Conservation (phyloP, 2,888 invertebrate genomes). For the Trachelus tabidus region DNA sequence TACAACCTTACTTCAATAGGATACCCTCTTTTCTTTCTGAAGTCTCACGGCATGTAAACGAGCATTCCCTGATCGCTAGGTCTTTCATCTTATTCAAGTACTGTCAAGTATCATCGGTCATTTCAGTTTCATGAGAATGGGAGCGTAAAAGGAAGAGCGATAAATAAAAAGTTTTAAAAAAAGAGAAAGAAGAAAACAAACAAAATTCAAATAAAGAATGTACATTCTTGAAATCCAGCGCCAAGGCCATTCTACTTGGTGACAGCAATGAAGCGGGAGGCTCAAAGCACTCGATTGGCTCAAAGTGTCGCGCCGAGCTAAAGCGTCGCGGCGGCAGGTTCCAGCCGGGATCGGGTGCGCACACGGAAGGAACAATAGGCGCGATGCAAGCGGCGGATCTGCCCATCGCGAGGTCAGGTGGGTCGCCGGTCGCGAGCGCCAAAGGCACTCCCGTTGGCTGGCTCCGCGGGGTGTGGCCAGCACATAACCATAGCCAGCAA, state of each 20-base stretch:
- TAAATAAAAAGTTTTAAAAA: background rate
- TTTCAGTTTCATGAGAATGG: background rate
- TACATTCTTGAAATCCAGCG: background rate
- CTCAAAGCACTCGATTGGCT: background rate
- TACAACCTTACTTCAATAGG: background rate
- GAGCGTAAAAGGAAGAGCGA: background rate
- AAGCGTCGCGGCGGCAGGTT: conserved; percentile 8
- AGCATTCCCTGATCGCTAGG: background rate
- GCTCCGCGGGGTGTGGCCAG: conserved; percentile 51
- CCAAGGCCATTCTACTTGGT: background rate
- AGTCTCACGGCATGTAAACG: background rate
- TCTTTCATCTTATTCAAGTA: background rate
- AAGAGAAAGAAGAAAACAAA: background rate
- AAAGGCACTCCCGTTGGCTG: conserved; percentile 48
- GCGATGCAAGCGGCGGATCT: conserved; percentile 23
- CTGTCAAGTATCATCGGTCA: background rate
- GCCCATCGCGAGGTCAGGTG: conserved; percentile 52
- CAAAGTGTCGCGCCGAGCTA: background rate
- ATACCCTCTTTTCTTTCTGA: background rate
- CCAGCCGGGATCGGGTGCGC: background rate
- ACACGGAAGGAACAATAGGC: conserved; percentile 5
- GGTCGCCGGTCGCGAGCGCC: conserved; percentile 36
- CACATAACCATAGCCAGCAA: conserved; percentile 44
- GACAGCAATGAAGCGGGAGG: background rate
- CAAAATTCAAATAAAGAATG: background rate